phyloP scores from a whole-genome alignment of 2,113 vertebrate genomes.

The Ctenodactylus gundi region DNA sequence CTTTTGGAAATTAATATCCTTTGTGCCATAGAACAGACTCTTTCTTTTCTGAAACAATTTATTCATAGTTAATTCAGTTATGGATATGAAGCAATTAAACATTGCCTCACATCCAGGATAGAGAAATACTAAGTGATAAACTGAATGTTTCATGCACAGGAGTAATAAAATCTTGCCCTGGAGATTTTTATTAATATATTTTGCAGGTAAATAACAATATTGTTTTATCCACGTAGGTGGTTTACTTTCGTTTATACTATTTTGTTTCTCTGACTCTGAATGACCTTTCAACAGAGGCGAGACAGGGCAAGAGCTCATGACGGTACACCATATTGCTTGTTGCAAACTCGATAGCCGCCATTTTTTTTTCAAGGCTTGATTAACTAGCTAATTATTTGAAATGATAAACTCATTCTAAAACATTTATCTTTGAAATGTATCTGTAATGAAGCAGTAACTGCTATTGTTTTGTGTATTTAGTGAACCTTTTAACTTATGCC shows the following conservation, averaged over 20 bases:
- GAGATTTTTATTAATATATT: conserved; percentile 45
- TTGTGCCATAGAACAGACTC: conserved; percentile 60
- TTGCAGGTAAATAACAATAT: neutral
- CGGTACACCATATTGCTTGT: neutral
- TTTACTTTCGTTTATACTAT: conserved; percentile 57
- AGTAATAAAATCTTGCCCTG: neutral
- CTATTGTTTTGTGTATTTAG: neutral
- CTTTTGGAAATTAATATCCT: conserved; percentile 78
- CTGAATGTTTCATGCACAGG: conserved; percentile 54
- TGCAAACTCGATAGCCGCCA: neutral
- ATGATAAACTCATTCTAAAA: neutral
- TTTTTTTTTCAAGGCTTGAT: neutral
- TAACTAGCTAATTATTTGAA: conserved; percentile 4
- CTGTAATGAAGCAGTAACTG: neutral
- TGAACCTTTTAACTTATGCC: neutral
- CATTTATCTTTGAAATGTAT: neutral
- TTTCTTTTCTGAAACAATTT: conserved; percentile 70
- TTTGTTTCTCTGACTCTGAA: neutral
- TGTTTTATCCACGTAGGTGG: neutral
- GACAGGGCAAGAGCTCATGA: neutral
- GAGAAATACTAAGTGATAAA: conserved; percentile 66
- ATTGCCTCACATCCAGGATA: conserved; percentile 55
- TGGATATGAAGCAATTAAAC: conserved; percentile 72
- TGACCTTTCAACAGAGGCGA: neutral
- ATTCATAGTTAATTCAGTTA: conserved; percentile 74